These are phyloP conservation scores for Mesitornis unicolor DNA, from an alignment of 2,113 vertebrate genomes.

Conservation along the genomic window DNA sequence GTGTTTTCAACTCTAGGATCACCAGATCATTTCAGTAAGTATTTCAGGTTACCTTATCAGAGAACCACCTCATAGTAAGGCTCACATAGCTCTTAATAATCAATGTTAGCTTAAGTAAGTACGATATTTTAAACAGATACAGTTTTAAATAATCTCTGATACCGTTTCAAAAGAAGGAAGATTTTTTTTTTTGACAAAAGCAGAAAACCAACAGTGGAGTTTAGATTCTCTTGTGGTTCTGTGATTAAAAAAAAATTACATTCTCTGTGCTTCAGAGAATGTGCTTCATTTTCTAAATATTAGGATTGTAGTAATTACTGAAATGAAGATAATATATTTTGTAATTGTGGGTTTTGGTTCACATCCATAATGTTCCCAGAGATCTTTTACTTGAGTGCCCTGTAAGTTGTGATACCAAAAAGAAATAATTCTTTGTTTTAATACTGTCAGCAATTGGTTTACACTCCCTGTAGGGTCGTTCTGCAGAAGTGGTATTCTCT, in stretches of 20 bases:
- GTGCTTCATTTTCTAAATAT: not conserved
- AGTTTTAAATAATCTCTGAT: not conserved
- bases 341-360: not conserved
- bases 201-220: not conserved
- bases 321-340: not conserved
- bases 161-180: not conserved
- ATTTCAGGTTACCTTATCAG: not conserved
- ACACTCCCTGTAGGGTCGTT: not conserved
- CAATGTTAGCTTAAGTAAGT: not conserved
- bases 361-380: not conserved
- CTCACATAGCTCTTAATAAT: not conserved
- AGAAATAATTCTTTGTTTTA: not conserved
- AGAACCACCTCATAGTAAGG: not conserved
- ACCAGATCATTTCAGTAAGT: slow-evolving; percentile 98
- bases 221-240: not conserved
- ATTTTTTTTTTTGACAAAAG: not conserved
- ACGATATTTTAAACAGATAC: not conserved
- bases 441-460: not conserved
- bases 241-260: not conserved
- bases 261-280: not conserved
- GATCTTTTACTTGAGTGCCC: not conserved
- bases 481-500: not conserved
- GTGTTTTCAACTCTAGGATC: slow-evolving; percentile 98
- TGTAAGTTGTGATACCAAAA: not conserved
- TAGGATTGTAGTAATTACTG: not conserved